Evolutionary conservation across 2,113 vertebrate species (phyloP), one percentile per base, ranked within the genome.

Genomic region (Ochotona princeps): DNA sequence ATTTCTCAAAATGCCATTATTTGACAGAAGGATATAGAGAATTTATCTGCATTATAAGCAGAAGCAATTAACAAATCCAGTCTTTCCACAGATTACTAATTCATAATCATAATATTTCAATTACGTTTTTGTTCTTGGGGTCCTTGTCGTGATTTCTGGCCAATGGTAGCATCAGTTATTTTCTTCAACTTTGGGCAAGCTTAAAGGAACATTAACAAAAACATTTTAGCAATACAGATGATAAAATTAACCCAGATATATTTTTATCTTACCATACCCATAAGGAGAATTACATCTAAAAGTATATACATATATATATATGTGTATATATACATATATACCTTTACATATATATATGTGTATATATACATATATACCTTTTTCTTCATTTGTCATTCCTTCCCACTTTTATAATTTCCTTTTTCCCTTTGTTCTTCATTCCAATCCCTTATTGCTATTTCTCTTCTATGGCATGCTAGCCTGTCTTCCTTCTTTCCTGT

Each of bases 181-280:
- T 73, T 85, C 35, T 63, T 95, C 15, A 14, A 49, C 21, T 30
- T 76, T 35, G 47, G 49, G 10, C 21, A 30, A 49, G 10, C 94
- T 96, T 91, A 38, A 76, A 94, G 93, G 87, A 92, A 67, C 54
- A 83, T 57, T 11, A 81, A 44, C 13, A 70, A 79, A 79, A n/a
- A 92, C 20, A 92, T 70, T 93, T 72, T 82, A 89, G 80, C 8
- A 87, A 32, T 51, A 15, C 1, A 57, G 38, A 86, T 87, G n/a
- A 91, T 51, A 88, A 95, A 92, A 51, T 72, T 83, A 91, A 72
- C 83, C 28, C 28, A 90, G 26, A 94, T 44, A 11, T 6, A 76
- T 47, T 76, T 93, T 93, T 75, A 89, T 67, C 21, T 60, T 91
- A 76, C 89, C 12, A 73, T 35, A 6, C 49, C 35, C 63, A 67